Evolutionary conservation across 1,140 invertebrate genomes (phyloP).

Genomic region (Platyscapa corneri): DNA sequence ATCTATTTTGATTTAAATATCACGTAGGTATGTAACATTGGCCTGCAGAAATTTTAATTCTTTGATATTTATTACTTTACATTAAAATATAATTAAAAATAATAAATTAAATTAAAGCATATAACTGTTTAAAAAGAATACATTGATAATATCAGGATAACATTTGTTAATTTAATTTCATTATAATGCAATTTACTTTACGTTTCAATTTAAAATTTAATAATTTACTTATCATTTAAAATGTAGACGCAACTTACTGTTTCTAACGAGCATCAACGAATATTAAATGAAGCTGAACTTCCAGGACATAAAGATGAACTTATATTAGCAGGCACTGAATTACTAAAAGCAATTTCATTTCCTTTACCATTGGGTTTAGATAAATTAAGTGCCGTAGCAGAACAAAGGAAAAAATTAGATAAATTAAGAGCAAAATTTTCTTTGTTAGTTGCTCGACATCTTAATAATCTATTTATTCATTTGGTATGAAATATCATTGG

Average conservation of each 20-base stretch:
- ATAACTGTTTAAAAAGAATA: neutral
- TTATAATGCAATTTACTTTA: neutral
- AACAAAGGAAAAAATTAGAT: constrained; percentile 89
- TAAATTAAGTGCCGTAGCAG: constrained; percentile 87
- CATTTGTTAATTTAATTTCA: neutral
- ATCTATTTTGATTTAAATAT: too few relatives aligned
- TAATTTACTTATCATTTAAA: constrained; percentile 33
- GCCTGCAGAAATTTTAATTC: too few relatives aligned
- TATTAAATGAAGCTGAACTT: constrained; percentile 83
- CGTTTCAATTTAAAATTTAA: neutral
- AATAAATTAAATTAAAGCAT: too few relatives aligned
- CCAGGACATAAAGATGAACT: constrained; percentile 84
- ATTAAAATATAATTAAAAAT: too few relatives aligned
- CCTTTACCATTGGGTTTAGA: constrained; percentile 69
- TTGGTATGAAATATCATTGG: constrained; percentile 77
- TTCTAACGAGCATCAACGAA: constrained; percentile 80
- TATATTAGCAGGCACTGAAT: constrained; percentile 84
- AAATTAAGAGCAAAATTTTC: constrained; percentile 91
- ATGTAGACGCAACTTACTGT: constrained; percentile 83
- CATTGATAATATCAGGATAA: neutral
- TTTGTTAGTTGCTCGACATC: constrained; percentile 85
- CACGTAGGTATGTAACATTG: too few relatives aligned
- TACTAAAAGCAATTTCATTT: constrained; percentile 83
- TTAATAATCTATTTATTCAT: constrained; percentile 96
- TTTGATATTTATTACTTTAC: too few relatives aligned